phyloP scores from a whole-genome alignment of 2,888 invertebrate genomes.

The Alloplasta piceator region DNA sequence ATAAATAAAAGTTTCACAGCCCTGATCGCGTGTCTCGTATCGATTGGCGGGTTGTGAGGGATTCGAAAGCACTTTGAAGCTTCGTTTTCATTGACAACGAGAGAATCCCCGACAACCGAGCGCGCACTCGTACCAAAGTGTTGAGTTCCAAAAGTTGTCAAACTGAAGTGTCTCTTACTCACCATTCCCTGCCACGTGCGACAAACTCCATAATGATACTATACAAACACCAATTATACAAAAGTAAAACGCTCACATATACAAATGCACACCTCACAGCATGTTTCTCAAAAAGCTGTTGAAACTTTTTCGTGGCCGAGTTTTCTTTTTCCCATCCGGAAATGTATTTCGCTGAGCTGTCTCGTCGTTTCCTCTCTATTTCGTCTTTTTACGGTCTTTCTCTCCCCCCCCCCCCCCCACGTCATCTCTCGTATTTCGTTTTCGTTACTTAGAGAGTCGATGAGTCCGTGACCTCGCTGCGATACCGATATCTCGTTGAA shows the following conservation, averaged over 20 bases:
- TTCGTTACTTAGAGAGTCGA: not conserved
- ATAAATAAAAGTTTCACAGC: not conserved
- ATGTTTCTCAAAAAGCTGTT: conserved; percentile 30
- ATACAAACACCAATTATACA: not conserved
- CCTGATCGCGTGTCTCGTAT: conserved; percentile 2
- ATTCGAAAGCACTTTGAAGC: conserved; percentile 30
- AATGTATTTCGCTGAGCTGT: conserved; percentile 36
- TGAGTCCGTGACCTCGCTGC: conserved; percentile 21
- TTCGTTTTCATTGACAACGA: conserved; percentile 47
- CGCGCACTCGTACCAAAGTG: not conserved
- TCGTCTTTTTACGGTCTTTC: conserved; percentile 1
- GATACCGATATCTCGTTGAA: conserved; percentile 18
- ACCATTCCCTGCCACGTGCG: conserved; percentile 6
- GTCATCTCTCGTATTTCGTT: not conserved
- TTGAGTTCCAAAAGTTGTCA: conserved; percentile 23
- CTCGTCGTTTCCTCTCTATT: not conserved
- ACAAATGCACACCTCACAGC: not conserved
- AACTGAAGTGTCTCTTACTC: conserved; percentile 28
- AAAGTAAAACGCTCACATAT: not conserved
- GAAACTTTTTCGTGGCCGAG: conserved; percentile 34
- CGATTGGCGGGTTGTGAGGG: conserved; percentile 15
- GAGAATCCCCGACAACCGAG: not conserved
- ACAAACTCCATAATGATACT: conserved; percentile 6
- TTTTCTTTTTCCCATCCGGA: conserved; percentile 30
- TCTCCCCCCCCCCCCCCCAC: not conserved